Percentiles rank a stretch among this genome's conserved stretches.
Evolutionary conservation across 2,797 vertebrate species (phyloP).

Genomic region (Sebastes itinus): DNA sequence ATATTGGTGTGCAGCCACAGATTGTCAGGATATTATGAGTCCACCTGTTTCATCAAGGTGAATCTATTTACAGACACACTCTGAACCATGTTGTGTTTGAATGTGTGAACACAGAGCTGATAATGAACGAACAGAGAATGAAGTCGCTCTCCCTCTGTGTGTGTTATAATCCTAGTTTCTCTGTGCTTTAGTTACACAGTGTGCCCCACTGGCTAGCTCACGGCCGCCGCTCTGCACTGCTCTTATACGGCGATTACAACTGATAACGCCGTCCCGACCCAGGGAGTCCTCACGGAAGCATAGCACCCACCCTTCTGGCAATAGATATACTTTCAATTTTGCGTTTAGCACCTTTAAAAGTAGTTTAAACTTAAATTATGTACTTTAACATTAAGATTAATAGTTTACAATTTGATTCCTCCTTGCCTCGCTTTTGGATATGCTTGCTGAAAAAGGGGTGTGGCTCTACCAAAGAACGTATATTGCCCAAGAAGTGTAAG

Average conservation of each 20-base stretch:
- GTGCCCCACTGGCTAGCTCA: no score
- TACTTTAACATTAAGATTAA: not conserved
- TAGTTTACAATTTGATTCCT: not conserved
- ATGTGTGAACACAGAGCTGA: not conserved
- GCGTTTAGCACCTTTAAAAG: not conserved
- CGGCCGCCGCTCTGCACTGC: no score
- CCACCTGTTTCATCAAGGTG: conserved; percentile 26
- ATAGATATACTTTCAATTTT: no score
- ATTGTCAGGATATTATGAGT: conserved; percentile 12
- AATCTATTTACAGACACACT: not conserved
- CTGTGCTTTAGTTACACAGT: no score
- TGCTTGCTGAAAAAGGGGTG: not conserved
- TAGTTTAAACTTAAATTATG: not conserved
- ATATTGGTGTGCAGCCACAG: conserved; percentile 6
- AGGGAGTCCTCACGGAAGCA: no score
- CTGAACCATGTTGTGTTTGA: not conserved
- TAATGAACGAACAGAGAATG: not conserved
- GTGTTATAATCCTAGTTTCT: no score
- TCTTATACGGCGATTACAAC: no score
- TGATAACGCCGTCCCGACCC: no score
- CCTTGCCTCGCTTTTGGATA: not conserved
- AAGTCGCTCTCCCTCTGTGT: no score
- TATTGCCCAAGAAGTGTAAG: no score
- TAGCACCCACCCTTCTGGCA: no score
- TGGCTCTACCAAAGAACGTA: no score